phyloP scores from a whole-genome alignment of 1,140 invertebrate genomes.

The Periplaneta americana region DNA sequence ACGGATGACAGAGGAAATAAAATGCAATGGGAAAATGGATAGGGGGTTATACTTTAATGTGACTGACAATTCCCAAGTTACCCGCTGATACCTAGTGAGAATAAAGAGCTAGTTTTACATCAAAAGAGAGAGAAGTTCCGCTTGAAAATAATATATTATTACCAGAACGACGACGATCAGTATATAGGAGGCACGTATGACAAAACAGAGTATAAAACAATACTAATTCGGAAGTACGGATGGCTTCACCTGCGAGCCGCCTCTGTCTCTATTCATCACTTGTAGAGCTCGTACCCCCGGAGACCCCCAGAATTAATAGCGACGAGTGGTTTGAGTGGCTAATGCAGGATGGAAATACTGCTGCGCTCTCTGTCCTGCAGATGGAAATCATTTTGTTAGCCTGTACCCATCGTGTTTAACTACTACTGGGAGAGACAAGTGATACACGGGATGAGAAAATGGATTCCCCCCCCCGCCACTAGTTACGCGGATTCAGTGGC shows the following conservation, averaged over 20 bases:
- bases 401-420: background rate
- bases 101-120: too few relatives aligned
- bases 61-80: too few relatives aligned
- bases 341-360: background rate
- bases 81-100: too few relatives aligned
- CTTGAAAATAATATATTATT: too few relatives aligned
- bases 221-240: too few relatives aligned
- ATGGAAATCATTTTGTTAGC: background rate
- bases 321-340: background rate
- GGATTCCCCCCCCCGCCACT: background rate
- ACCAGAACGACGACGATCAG: too few relatives aligned
- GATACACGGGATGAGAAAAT: background rate
- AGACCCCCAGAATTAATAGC: background rate
- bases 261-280: background rate
- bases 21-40: too few relatives aligned
- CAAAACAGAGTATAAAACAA: too few relatives aligned
- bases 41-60: too few relatives aligned
- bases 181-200: too few relatives aligned
- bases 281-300: background rate
- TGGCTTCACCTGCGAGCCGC: background rate
- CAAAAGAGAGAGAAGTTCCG: too few relatives aligned
- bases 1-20: too few relatives aligned
- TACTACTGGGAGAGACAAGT: background rate
- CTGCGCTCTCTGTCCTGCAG: background rate
- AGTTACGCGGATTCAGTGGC: background rate